Percentiles rank a stretch among this genome's conserved stretches.
Evolutionary conservation across 1,140 invertebrate genomes (phyloP).

Genomic region (Eufriesea mexicana): DNA sequence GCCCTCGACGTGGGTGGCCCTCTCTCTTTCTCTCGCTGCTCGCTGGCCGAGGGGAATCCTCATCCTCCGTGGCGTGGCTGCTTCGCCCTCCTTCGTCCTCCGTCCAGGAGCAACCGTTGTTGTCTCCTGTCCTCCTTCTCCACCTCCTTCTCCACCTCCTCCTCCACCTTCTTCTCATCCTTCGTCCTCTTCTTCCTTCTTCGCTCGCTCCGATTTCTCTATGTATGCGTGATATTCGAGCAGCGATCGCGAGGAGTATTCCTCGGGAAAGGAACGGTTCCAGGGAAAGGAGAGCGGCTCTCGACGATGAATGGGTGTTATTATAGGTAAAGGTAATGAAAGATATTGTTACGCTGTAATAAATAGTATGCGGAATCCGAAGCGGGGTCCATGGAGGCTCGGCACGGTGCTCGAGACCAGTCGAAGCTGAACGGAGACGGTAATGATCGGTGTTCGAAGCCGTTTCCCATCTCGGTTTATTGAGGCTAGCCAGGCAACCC

Average conservation of each 20-base stretch:
- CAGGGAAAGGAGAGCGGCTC: constrained; percentile 8
- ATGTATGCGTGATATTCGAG: constrained; percentile 4
- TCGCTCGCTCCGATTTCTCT: constrained; percentile 21
- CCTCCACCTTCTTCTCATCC: constrained; percentile 15
- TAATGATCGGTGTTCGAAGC: constrained; percentile 40
- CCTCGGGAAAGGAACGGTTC: not conserved
- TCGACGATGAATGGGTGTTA: constrained; percentile 37
- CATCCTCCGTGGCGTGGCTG: constrained; percentile 54
- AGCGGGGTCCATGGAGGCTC: not conserved
- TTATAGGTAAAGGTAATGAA: constrained; percentile 53
- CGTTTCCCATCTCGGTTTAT: constrained; percentile 16
- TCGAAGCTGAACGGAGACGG: not conserved
- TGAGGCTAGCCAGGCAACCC: not conserved
- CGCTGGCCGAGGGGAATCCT: constrained; percentile 67
- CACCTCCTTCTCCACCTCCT: not conserved
- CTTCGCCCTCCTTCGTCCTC: constrained; percentile 45
- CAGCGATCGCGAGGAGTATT: not conserved
- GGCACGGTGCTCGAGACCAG: too few relatives aligned
- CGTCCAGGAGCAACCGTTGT: constrained; percentile 49
- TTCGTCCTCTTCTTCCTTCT: not conserved
- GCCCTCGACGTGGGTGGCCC: constrained; percentile 80
- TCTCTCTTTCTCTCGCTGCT: constrained; percentile 49
- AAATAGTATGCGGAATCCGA: constrained; percentile 43
- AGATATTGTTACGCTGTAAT: constrained; percentile 52
- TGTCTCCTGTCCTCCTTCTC: constrained; percentile 70